Conservation (phyloP, 2,113 vertebrate species). For the Xerus inauris region DNA sequence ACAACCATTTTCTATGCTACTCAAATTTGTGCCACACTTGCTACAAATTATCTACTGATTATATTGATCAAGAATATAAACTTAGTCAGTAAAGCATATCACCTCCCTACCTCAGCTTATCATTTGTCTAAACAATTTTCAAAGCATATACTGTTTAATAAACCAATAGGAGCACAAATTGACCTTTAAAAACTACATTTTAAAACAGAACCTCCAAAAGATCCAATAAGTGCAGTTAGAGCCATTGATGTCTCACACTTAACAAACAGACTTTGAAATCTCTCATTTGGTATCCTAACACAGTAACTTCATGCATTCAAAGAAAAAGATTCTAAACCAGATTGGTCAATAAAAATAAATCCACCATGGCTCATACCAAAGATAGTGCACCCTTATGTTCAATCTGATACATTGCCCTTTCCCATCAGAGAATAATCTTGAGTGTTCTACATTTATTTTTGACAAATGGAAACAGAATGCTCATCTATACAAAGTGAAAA, state of each 20-base stretch:
- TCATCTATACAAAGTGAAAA: background rate
- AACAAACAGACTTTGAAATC: background rate
- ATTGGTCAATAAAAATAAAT: background rate
- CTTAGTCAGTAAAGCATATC: background rate
- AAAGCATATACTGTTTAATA: conserved; percentile 26
- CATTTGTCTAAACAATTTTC: background rate
- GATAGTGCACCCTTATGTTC: background rate
- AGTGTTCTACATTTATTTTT: background rate
- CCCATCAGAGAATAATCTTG: background rate
- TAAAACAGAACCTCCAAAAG: background rate
- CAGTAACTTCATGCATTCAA: background rate
- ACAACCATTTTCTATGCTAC: background rate
- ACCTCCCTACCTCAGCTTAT: background rate
- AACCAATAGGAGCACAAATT: background rate
- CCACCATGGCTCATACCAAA: background rate
- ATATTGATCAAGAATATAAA: conserved; percentile 33
- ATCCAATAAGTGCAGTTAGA: background rate
- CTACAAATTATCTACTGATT: background rate
- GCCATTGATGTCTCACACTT: background rate
- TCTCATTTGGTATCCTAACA: background rate
- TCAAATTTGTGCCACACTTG: background rate
- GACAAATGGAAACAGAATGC: background rate
- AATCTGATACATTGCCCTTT: background rate
- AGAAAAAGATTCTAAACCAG: background rate
- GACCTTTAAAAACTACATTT: background rate